phyloP scores from a whole-genome alignment of 2,797 vertebrate species.

The Paguma larvata region DNA sequence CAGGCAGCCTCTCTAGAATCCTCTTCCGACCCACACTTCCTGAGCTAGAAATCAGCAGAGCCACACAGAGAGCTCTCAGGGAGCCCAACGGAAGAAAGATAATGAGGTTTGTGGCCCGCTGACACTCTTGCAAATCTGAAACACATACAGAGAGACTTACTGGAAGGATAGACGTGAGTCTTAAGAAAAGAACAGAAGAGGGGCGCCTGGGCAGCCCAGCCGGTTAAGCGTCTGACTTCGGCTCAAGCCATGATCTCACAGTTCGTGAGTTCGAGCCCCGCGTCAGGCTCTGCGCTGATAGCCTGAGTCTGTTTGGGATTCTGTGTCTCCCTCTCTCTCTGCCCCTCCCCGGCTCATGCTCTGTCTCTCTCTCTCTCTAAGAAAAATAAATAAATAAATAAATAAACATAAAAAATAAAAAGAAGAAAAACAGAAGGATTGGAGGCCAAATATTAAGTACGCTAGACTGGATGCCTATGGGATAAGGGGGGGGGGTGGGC shows the following conservation, averaged over 20 bases:
- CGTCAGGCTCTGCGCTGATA: no score
- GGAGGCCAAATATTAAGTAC: not conserved
- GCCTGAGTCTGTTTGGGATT: no score
- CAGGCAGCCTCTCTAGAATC: not conserved
- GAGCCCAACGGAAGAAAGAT: not conserved
- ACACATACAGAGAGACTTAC: not conserved
- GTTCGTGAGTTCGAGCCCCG: no score
- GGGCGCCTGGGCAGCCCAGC: not conserved
- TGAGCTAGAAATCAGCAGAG: not conserved
- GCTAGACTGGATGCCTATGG: not conserved
- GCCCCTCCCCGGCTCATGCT: no score
- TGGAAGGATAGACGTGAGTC: conserved; percentile 1
- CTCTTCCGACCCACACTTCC: not conserved
- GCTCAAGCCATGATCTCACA: no score
- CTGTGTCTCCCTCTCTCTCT: no score
- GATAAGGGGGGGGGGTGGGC: no score
- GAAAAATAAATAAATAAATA: no score
- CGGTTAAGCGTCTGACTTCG: no score
- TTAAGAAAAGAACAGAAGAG: not conserved
- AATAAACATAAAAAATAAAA: no score
- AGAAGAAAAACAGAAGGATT: not conserved
- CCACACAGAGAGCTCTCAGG: not conserved
- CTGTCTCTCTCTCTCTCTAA: no score
- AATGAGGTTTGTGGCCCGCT: not conserved
- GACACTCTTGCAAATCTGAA: conserved; percentile 14